phyloP scores from a whole-genome alignment of 2,888 invertebrate genomes.

The Drosophila subsilvestris region DNA sequence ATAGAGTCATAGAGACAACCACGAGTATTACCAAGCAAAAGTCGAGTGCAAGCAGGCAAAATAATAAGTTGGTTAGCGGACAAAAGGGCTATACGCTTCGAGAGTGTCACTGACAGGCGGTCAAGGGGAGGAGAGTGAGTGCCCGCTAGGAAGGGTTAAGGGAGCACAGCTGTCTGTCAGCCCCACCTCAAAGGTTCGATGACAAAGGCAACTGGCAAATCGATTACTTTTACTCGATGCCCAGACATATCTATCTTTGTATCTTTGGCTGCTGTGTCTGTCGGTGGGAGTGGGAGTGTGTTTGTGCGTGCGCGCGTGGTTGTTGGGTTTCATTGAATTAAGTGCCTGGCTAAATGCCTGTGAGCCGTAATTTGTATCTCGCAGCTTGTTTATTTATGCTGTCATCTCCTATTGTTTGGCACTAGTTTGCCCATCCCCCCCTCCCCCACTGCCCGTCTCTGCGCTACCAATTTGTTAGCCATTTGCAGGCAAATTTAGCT shows the following conservation, averaged over 20 bases:
- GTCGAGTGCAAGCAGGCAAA: slow-evolving; percentile 28
- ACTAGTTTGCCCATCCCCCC: slow-evolving; percentile 21
- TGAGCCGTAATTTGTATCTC: slow-evolving; percentile 71
- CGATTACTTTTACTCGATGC: slow-evolving; percentile 64
- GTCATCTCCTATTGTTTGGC: slow-evolving; percentile 73
- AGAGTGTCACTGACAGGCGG: slow-evolving; percentile 16
- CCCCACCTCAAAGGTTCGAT: neutral
- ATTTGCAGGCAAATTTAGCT: slow-evolving; percentile 70
- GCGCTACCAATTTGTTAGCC: slow-evolving; percentile 61
- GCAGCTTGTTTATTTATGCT: slow-evolving; percentile 72
- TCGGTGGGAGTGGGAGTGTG: neutral
- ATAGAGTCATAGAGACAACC: slow-evolving; percentile 20
- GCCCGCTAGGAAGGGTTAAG: slow-evolving; percentile 14
- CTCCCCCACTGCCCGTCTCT: neutral
- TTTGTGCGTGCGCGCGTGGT: slow-evolving; percentile 39
- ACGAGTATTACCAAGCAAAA: slow-evolving; percentile 16
- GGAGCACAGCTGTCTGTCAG: slow-evolving; percentile 20
- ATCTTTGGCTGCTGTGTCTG: neutral
- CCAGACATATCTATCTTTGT: slow-evolving; percentile 27
- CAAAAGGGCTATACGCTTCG: slow-evolving; percentile 15
- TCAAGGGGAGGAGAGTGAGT: neutral
- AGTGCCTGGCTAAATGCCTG: slow-evolving; percentile 71
- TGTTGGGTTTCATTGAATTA: slow-evolving; percentile 69
- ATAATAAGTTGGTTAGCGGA: slow-evolving; percentile 30
- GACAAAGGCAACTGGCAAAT: slow-evolving; percentile 30